Evolutionary conservation across 2,888 invertebrate genomes (phyloP), one percentile per base, ranked within the genome.

Genomic region (Drosophila subquinaria): DNA sequence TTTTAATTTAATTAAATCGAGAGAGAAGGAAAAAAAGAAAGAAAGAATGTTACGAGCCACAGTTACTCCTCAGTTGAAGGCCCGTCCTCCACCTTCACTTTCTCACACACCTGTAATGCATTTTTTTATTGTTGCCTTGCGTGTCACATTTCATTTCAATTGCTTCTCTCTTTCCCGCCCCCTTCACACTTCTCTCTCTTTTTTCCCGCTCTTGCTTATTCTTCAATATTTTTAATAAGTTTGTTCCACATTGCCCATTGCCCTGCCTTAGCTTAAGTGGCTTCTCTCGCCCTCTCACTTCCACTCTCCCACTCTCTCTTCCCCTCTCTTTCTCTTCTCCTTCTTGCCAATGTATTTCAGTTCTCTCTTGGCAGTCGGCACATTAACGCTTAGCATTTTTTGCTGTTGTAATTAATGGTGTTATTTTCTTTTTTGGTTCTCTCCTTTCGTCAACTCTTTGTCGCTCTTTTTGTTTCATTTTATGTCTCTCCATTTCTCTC

Each of bases 1-100:
- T 82, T 82, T 81, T 82, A 79, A 82, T 76, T 81, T 56, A 81
- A 81, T 81, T 79, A 82, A 82, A 73, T 57, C 67, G 80, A 81
- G 60, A 53, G 43, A 59, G 59, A 45, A 35, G 56, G 23, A 8
- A 51, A 43, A 5, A 43, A 33, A 33, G 45, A 36, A 30, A 4
- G 35, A 27, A 61, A 51, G 42, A 61, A 61, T 61, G 60, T 62
- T 51, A 36, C 43, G 50, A 47, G 35, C 17, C 9, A 40, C 48
- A 36, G 56, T 47, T 57, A 50, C 51, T 42, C 33, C 51, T 43
- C 20, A 52, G 42, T 61, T 47, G 36, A 35, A 17, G 13, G 3
- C 38, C 23, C 27, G n/a, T 48, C 51, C 56, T 63, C 57, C 74
- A 80, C 68, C 62, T 69, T 77, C 76, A 77, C 76, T 77, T 77